Conservation (phyloP, 1,140 invertebrate genomes). For the Ectropis grisescens region DNA sequence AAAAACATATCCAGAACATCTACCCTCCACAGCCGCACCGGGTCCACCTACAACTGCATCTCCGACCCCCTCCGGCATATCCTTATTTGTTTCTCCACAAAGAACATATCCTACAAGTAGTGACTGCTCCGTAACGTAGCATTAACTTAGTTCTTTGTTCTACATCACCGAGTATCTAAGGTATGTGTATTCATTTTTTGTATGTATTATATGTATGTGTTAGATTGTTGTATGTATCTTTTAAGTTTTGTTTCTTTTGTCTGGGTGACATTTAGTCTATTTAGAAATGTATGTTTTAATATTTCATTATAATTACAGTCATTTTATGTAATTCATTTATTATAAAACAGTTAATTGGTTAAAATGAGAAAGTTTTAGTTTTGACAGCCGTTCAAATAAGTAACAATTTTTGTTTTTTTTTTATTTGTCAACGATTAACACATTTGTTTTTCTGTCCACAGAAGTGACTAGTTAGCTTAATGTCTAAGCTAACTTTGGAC, state of each 20-base stretch:
- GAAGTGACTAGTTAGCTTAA: slow-evolving; percentile 47
- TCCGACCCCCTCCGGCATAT: slow-evolving; percentile 44
- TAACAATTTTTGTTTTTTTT: too few species aligned
- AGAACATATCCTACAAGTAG: slow-evolving; percentile 63
- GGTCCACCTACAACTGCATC: slow-evolving; percentile 18
- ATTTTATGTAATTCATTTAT: too few species aligned
- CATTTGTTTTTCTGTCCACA: slow-evolving; percentile 48
- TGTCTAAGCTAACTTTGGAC: slow-evolving; percentile 63
- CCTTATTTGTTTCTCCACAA: slow-evolving; percentile 55
- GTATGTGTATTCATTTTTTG: slow-evolving; percentile 11
- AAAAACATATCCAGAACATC: slow-evolving; percentile 37
- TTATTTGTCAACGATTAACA: slow-evolving; percentile 31
- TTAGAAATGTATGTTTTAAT: too few species aligned
- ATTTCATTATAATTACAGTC: too few species aligned
- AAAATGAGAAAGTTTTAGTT: too few species aligned
- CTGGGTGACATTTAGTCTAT: too few species aligned
- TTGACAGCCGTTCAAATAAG: too few species aligned
- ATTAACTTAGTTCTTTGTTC: not conserved
- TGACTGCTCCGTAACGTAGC: too few species aligned
- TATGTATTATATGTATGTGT: not conserved
- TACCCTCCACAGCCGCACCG: slow-evolving; percentile 11
- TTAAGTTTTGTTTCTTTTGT: too few species aligned
- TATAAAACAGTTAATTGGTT: too few species aligned
- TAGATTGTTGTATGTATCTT: slow-evolving; percentile 9
- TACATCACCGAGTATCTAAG: not conserved